Evolutionary conservation across 2,113 vertebrate species (phyloP), one percentile per base, ranked within the genome.

Genomic region (Ammospiza nelsoni): DNA sequence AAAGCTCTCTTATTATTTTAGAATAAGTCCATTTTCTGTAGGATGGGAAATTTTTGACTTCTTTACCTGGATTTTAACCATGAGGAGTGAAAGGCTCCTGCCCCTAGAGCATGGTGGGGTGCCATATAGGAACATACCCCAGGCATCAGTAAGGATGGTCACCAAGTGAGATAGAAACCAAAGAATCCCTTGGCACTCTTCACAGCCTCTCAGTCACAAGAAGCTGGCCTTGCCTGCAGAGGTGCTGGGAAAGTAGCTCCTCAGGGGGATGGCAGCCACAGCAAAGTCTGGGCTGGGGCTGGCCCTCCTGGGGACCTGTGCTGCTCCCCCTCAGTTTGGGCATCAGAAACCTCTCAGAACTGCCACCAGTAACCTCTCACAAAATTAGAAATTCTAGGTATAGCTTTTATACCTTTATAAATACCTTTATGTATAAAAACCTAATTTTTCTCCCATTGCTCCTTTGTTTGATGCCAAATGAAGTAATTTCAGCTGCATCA

Each of bases 251-350:
- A 81, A 54, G 35, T 5, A 5, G 12, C 22, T 51, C n/a, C 62
- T 14, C 1, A 6, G 8, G 4, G 6, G 8, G 3, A 14, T 54
- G 57, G 29, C 58, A 78, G 71, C 33, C 2, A 1, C 0, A 1
- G 33, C 20, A 62, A 48, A 21, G 29, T 11, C 33, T 6, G 9
- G 11, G 31, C 37, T 49, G 48, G 28, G 28, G 21, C 59, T 82
- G 41, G 7, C 16, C 22, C 11, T 68, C 21, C 31, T 2, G 1
- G 65, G 9, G 18, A 21, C 57, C 46, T n/a, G 29, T 1, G 2
- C 22, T 24, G 21, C 24, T 71, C 16, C 3, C 3, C 4, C 24
- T 52, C 48, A 15, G 11, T 52, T 28, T 0, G 1, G 43, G 28
- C 8, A 9, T 22, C 11, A 49, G 55, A 78, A 46, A 46, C 31